Conservation (phyloP, 1,140 invertebrate genomes). For the Formica exsecta region DNA sequence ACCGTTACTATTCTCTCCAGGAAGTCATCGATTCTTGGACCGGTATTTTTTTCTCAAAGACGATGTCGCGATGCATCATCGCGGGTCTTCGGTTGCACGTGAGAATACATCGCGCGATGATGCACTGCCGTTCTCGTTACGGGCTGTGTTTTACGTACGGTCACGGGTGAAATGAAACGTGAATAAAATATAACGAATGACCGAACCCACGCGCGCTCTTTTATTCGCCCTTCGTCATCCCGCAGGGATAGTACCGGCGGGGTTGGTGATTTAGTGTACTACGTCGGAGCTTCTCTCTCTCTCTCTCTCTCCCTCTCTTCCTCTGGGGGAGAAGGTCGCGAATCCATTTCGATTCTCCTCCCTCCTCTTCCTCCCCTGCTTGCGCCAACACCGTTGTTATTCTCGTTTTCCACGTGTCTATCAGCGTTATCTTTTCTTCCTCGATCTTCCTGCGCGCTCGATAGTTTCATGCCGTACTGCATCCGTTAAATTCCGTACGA, state of each 20-base stretch:
- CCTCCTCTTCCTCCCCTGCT: not conserved
- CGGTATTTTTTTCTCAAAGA: not conserved
- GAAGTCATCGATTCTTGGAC: not conserved
- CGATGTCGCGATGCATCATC: not conserved
- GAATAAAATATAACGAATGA: conserved; percentile 83
- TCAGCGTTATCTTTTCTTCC: conserved; percentile 22
- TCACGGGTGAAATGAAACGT: conserved; percentile 76
- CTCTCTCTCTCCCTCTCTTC: conserved; percentile 26
- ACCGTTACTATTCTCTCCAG: not conserved
- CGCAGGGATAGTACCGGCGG: conserved; percentile 24
- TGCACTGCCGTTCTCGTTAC: conserved; percentile 30
- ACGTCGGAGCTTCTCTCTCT: conserved; percentile 67
- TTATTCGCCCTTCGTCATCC: conserved; percentile 14
- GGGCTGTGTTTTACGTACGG: not conserved
- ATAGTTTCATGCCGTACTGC: conserved; percentile 1
- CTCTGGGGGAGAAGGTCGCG: conserved; percentile 53
- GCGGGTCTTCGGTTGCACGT: not conserved
- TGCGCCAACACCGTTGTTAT: not conserved
- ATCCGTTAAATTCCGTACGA: not conserved
- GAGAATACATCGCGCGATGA: conserved; percentile 9
- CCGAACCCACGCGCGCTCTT: conserved; percentile 31
- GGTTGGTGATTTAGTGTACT: conserved; percentile 78
- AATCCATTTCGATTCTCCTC: conserved; percentile 59
- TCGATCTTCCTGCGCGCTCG: conserved; percentile 10
- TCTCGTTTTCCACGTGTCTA: conserved; percentile 52